These are phyloP conservation scores for Invenusta paracnida DNA, from an alignment of 2,888 invertebrate species.

Conservation along the genomic window DNA sequence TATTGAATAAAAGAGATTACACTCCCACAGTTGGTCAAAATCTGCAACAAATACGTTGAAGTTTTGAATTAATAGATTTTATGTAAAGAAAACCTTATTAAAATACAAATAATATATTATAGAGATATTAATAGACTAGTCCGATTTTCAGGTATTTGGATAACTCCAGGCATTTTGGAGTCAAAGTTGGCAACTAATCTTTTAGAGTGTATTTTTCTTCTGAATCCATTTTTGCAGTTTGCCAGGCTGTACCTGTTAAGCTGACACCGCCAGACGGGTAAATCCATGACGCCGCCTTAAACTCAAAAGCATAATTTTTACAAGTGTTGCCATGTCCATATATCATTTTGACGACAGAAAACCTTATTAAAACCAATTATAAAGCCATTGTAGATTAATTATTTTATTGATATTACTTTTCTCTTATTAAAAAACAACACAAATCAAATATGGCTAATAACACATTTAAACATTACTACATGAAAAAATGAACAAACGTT, in stretches of 20 bases:
- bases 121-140: too few relatives aligned
- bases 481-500: neutral
- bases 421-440: too few relatives aligned
- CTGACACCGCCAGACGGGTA: neutral
- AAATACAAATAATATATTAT: too few relatives aligned
- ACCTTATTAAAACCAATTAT: neutral
- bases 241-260: neutral
- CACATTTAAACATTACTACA: neutral
- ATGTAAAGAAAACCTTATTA: too few relatives aligned
- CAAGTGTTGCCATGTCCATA: neutral
- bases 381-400: too few relatives aligned
- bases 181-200: neutral
- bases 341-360: neutral
- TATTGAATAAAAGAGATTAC: too few relatives aligned
- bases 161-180: neutral
- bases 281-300: neutral
- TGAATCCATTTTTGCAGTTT: neutral
- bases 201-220: neutral
- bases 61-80: too few relatives aligned
- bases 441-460: neutral
- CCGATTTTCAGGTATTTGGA: too few relatives aligned
- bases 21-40: too few relatives aligned
- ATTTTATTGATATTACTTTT: too few relatives aligned
- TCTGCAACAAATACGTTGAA: too few relatives aligned
- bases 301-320: neutral